Evolutionary conservation across 2,113 vertebrate species (phyloP).

Genomic region (Trogon surrucura): DNA sequence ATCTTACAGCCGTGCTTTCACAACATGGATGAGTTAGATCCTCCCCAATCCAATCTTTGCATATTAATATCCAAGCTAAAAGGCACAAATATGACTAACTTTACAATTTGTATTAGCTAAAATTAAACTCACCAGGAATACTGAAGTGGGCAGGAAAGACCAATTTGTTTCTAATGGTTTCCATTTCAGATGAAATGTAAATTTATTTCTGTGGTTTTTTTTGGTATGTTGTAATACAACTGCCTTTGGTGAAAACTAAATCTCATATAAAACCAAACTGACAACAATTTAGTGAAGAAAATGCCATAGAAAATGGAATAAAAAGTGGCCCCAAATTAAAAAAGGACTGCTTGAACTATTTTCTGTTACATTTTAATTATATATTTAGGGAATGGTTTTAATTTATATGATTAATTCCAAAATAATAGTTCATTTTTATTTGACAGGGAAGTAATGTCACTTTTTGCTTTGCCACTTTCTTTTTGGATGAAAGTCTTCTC

Average conservation of each 20-base stretch:
- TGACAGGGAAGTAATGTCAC: slow-evolving; percentile 67
- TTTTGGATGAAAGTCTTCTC: slow-evolving; percentile 58
- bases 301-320: background rate
- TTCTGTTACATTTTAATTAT: background rate
- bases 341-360: background rate
- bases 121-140: background rate
- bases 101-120: background rate
- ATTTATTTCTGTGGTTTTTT: background rate
- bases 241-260: slow-evolving; percentile 19
- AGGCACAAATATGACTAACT: background rate
- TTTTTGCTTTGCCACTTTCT: slow-evolving; percentile 66
- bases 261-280: background rate
- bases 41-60: slow-evolving; percentile 40
- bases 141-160: background rate
- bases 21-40: slow-evolving; percentile 31
- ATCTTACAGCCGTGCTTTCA: slow-evolving; percentile 27
- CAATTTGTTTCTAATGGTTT: background rate
- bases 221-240: background rate
- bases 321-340: background rate
- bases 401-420: slow-evolving; percentile 19
- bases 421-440: slow-evolving; percentile 61
- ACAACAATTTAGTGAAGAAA: background rate
- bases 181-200: background rate
- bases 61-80: slow-evolving; percentile 19
- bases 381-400: slow-evolving; percentile 35